Percentiles rank a stretch among this genome's conserved stretches.
Evolutionary conservation across 2,113 vertebrate genomes (phyloP).

Genomic region (Lepisosteus oculatus): DNA sequence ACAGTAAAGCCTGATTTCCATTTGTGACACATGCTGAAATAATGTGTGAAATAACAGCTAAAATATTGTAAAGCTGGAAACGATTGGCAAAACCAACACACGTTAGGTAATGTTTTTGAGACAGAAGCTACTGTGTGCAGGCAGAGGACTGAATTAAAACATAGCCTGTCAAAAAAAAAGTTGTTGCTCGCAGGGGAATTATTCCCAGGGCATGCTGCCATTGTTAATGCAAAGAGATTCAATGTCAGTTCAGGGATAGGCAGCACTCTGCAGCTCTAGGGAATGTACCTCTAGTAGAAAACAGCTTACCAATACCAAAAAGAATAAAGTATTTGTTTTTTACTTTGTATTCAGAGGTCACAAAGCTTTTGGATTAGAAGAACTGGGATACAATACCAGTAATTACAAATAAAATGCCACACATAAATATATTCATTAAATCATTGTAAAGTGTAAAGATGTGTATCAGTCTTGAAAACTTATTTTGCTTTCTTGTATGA

Average conservation of each 20-base stretch:
- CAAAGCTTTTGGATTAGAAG: neutral
- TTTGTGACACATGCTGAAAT: no score
- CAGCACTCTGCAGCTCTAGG: conserved; percentile 17
- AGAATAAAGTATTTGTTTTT: conserved; percentile 8
- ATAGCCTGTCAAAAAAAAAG: conserved; percentile 15
- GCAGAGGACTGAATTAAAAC: conserved; percentile 18
- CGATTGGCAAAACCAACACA: neutral
- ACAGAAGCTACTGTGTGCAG: conserved; percentile 22
- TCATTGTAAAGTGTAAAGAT: no score
- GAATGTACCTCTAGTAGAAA: conserved; percentile 11
- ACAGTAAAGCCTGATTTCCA: no score
- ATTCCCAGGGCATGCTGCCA: conserved; percentile 20
- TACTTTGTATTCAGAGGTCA: conserved; percentile 4
- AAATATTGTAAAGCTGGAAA: no score
- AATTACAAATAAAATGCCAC: no score
- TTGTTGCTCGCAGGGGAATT: conserved; percentile 21
- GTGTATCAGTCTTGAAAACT: no score
- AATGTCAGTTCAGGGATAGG: conserved; percentile 32
- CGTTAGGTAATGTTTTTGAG: neutral
- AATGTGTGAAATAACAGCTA: no score
- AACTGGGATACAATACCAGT: no score
- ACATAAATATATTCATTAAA: no score
- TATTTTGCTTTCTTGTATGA: no score
- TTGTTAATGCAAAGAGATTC: conserved; percentile 32
- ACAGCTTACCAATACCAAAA: conserved; percentile 6